Evolutionary conservation across 2,888 invertebrate species (phyloP), one percentile per base, ranked within the genome.

Genomic region (Zaprionus lineosus): DNA sequence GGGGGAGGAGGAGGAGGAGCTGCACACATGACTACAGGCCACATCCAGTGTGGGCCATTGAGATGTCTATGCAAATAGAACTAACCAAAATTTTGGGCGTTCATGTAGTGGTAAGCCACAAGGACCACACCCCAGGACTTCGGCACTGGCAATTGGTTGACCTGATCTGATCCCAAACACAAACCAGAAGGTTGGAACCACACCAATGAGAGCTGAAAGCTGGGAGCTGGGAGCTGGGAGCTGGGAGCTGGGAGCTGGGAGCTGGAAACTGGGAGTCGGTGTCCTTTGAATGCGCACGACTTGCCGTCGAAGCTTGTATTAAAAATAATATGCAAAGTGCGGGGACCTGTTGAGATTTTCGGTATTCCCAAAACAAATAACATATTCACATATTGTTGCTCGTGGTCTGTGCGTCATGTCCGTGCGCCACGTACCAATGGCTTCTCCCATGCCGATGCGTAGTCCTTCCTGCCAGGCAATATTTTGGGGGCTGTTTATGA

Each of bases 291-390:
- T 56, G 65, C 65, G 65, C 65, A 66, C 61, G 62, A 71, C 65
- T 70, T 65, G 52, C 36, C 36, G 58, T 53, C 18, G 29, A n/a
- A 46, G 40, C 56, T 66, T 51, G 63, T 84, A 82, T 85, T 82
- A 85, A 85, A 82, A 82, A 82, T 82, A 82, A 86, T 82, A 84
- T 82, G 85, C 79, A 86, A 86, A 88, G 86, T 87, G 88, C 88
- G 85, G 83, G 86, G 87, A 87, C 87, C 88, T 88, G 88, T 88
- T 88, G 88, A 87, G 88, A 88, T 87, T 86, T 88, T 84, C 74
- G 58, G 79, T 87, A 88, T 88, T 88, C 88, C 88, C 88, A 74
- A 71, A 88, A 86, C 88, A 88, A 86, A 86, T 87, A 86, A 87
- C 85, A 85, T 87, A 86, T 86, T 86, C 87, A 86, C 86, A 86